Conservation (phyloP, 2,797 vertebrate genomes). For the Capromys pilorides region DNA sequence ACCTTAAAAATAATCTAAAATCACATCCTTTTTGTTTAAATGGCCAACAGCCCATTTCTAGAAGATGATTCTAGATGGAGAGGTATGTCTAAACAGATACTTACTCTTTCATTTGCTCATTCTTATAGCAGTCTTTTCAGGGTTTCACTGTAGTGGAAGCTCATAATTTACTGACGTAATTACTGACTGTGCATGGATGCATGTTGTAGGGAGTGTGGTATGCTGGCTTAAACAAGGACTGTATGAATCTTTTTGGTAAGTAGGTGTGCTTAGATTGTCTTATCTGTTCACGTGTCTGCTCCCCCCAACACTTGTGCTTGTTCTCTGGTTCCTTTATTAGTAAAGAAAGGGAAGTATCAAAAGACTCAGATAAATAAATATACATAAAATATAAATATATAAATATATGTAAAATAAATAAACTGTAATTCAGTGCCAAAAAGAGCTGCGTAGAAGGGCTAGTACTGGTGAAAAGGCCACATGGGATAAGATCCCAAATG, state of each 20-base stretch:
- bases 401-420: background rate
- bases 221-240: background rate
- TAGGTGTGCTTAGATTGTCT: background rate
- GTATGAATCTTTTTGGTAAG: background rate
- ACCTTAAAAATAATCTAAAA: slow-evolving; percentile 55
- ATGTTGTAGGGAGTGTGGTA: background rate
- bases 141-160: background rate
- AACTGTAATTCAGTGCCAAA: background rate
- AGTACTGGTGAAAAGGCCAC: background rate
- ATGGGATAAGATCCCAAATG: background rate
- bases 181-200: background rate
- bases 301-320: background rate
- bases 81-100: background rate
- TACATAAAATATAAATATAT: no score
- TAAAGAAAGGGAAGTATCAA: background rate
- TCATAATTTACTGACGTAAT: slow-evolving; percentile 51
- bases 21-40: background rate
- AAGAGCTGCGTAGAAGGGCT: background rate
- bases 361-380: background rate
- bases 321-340: background rate
- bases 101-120: background rate
- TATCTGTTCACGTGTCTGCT: background rate
- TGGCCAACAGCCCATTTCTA: background rate
- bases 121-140: background rate
- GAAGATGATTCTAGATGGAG: slow-evolving; percentile 9